Evolutionary conservation across 92 coral and sea anemone genomes (phyloP).

Genomic region (Plumapathes pennacea): DNA sequence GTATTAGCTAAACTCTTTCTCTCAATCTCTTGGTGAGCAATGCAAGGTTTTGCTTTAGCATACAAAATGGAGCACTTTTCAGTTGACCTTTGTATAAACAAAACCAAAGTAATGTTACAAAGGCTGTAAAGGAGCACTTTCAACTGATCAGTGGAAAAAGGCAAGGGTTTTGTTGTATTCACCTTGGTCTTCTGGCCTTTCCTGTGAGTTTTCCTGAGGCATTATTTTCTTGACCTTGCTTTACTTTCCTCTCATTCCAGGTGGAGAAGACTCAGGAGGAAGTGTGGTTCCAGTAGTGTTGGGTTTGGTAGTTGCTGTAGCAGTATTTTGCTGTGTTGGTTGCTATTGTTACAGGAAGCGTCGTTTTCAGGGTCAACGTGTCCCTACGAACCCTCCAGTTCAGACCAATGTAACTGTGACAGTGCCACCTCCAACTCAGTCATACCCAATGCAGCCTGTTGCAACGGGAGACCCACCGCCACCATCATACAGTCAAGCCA

Average conservation of each 20-base stretch:
- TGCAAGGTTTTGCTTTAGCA: not conserved
- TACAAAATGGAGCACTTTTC: too few relatives aligned
- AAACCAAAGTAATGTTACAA: too few relatives aligned
- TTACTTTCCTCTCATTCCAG: too few relatives aligned
- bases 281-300: constrained; percentile 11
- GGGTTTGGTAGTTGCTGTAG: constrained; percentile 7
- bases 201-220: too few relatives aligned
- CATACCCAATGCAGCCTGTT: constrained; percentile 6
- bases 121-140: too few relatives aligned
- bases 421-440: not conserved
- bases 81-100: too few relatives aligned
- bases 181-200: too few relatives aligned
- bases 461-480: constrained; percentile 14
- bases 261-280: constrained; percentile 7
- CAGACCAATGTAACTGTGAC: not conserved
- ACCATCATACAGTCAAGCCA: constrained; percentile 38
- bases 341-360: constrained; percentile 4
- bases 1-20: too few relatives aligned
- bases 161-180: too few relatives aligned
- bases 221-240: too few relatives aligned
- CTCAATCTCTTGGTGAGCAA: not conserved
- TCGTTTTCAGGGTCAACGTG: not conserved
- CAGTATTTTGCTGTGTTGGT: constrained; percentile 11
- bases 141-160: too few relatives aligned
- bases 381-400: not conserved